phyloP scores from a whole-genome alignment of 2,888 invertebrate genomes.

The Nephrocerus scutellatus region DNA sequence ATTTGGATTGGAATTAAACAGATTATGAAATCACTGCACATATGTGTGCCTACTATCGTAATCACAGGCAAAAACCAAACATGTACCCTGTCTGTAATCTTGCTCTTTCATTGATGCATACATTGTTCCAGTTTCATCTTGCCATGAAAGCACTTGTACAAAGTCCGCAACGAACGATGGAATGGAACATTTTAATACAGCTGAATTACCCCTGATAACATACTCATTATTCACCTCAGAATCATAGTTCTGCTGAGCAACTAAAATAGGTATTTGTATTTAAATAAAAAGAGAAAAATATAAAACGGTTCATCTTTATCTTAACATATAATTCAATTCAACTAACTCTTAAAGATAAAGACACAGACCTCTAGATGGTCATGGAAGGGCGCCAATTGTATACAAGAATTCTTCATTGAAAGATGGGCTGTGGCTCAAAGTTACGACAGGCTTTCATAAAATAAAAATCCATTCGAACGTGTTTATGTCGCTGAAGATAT shows the following conservation, averaged over 20 bases:
- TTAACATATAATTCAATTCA: too few relatives aligned
- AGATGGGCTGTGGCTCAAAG: too few relatives aligned
- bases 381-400: too few relatives aligned
- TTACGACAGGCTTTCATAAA: too few relatives aligned
- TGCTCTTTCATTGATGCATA: slow-evolving; percentile 42
- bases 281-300: background rate
- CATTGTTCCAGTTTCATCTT: slow-evolving; percentile 52
- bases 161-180: slow-evolving; percentile 70
- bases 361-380: too few relatives aligned
- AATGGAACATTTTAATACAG: slow-evolving; percentile 65
- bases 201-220: slow-evolving; percentile 66
- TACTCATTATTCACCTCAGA: slow-evolving; percentile 68
- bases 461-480: too few relatives aligned
- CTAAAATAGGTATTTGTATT: slow-evolving; percentile 39
- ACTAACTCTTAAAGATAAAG: too few relatives aligned
- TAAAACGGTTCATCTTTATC: background rate
- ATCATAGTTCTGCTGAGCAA: slow-evolving; percentile 65
- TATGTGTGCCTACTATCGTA: too few relatives aligned
- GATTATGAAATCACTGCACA: too few relatives aligned
- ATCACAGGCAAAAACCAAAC: slow-evolving; percentile 12
- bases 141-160: slow-evolving; percentile 64
- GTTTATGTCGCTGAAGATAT: too few relatives aligned
- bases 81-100: slow-evolving; percentile 32
- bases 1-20: too few relatives aligned
- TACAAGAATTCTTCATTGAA: too few relatives aligned